Evolutionary conservation across 2,888 invertebrate genomes (phyloP).

Genomic region (Eremobia ochroleuca): DNA sequence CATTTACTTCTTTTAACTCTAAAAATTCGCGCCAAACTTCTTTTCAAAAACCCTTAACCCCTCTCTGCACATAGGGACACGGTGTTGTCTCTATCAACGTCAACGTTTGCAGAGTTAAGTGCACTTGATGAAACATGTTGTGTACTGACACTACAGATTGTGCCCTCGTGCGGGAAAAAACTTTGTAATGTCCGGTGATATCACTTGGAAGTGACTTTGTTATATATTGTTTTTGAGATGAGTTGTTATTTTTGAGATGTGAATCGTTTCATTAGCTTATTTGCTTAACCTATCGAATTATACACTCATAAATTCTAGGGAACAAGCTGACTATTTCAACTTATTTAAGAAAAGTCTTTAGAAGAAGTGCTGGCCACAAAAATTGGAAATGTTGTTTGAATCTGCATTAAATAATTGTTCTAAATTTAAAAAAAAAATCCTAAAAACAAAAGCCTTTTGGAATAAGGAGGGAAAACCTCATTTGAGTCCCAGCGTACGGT

Average conservation of each 20-base stretch:
- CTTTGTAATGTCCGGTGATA: neutral
- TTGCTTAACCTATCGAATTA: neutral
- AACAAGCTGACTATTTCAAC: too few relatives aligned
- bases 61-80: slow-evolving; percentile 35
- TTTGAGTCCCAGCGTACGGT: too few relatives aligned
- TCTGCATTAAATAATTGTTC: too few relatives aligned
- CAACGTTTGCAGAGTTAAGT: slow-evolving; percentile 60
- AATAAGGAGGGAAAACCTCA: too few relatives aligned
- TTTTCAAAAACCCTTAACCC: neutral
- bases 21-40: neutral
- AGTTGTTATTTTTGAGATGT: neutral
- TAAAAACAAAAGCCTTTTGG: too few relatives aligned
- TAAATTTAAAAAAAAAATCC: too few relatives aligned
- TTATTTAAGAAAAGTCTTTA: too few relatives aligned
- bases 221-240: neutral
- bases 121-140: slow-evolving; percentile 47
- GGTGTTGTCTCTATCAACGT: slow-evolving; percentile 43
- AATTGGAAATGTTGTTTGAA: too few relatives aligned
- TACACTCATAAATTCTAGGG: too few relatives aligned
- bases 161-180: slow-evolving; percentile 10
- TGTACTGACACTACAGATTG: neutral
- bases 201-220: neutral
- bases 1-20: neutral
- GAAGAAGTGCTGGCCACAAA: too few relatives aligned
- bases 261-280: neutral